These are phyloP conservation scores for Deilephila elpenor DNA, from an alignment of 2,888 invertebrate genomes.

Conservation along the genomic window DNA sequence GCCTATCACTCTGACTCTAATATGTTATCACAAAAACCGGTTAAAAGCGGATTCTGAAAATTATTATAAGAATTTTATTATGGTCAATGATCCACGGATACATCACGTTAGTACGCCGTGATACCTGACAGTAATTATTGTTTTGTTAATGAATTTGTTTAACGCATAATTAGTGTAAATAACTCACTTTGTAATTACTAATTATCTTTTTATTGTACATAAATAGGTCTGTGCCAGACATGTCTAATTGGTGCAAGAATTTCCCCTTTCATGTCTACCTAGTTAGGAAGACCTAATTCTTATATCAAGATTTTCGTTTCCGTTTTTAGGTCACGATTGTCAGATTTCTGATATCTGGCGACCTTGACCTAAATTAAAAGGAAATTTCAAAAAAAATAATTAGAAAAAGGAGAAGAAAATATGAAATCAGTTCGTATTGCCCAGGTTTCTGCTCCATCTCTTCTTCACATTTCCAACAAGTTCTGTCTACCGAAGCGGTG, in stretches of 20 bases:
- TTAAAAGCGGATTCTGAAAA: neutral
- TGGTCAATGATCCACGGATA: neutral
- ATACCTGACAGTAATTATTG: neutral
- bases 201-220: neutral
- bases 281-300: neutral
- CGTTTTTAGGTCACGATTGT: neutral
- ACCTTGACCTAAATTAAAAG: no score
- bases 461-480: no score
- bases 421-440: no score
- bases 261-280: neutral
- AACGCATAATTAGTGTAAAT: neutral
- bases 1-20: neutral
- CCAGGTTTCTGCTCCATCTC: no score
- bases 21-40: neutral
- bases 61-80: neutral
- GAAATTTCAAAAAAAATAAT: no score
- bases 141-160: conserved; percentile 4
- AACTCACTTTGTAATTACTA: neutral
- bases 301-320: neutral
- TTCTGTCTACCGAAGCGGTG: no score
- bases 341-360: no score
- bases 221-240: neutral
- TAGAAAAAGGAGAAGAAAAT: no score
- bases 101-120: conserved; percentile 1
- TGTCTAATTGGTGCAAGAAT: neutral